phyloP scores from a whole-genome alignment of 2,797 vertebrate species.

The Paramormyrops hopkinsi region DNA sequence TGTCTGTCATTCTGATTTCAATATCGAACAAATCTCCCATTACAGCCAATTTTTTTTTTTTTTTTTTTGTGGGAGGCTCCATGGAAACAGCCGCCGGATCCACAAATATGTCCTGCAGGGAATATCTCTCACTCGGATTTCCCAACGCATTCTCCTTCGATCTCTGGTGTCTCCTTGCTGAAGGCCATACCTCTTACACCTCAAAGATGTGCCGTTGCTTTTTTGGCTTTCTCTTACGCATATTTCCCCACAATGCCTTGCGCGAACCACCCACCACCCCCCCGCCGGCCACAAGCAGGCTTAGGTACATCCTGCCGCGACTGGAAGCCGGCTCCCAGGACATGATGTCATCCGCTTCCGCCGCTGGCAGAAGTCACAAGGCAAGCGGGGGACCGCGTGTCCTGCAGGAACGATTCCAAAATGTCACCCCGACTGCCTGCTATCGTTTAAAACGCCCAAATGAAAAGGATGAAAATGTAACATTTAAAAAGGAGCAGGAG shows the following conservation, averaged over 20 bases:
- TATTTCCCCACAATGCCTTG: background rate
- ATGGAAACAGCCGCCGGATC: background rate
- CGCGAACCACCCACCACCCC: background rate
- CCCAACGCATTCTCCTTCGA: background rate
- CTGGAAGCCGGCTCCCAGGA: background rate
- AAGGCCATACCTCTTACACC: background rate
- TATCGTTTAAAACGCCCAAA: background rate
- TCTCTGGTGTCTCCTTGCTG: background rate
- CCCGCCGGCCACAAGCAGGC: background rate
- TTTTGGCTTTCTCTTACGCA: background rate
- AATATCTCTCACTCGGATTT: background rate
- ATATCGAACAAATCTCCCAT: background rate
- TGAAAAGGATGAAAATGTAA: constrained; percentile 4
- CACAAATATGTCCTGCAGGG: background rate
- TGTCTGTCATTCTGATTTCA: background rate
- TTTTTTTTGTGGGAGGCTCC: background rate
- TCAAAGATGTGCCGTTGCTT: background rate
- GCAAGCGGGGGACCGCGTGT: background rate
- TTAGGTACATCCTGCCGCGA: background rate
- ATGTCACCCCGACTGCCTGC: background rate
- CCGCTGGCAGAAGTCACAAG: background rate
- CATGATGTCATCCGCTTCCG: background rate
- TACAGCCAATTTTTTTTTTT: background rate
- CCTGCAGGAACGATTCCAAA: background rate
- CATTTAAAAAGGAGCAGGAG: background rate